Conservation (phyloP, 1,140 invertebrate genomes). For the Drosophila oshimai region DNA sequence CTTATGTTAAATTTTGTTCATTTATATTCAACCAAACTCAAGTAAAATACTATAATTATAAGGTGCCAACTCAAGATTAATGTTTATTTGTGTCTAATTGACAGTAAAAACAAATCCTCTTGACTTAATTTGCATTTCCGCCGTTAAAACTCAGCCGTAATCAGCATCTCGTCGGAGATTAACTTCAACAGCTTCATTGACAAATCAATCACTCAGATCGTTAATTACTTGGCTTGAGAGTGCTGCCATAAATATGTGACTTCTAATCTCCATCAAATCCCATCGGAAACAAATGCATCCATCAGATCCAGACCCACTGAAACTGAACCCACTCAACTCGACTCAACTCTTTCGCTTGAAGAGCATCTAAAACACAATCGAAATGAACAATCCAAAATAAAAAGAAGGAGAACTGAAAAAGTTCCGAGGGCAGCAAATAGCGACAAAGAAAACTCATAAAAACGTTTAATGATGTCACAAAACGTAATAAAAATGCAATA, state of each 20-base stretch:
- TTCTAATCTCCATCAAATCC: conserved; percentile 37
- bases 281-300: conserved; percentile 25
- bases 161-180: conserved; percentile 14
- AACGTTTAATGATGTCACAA: conserved; percentile 82
- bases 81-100: neutral
- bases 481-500: conserved; percentile 82
- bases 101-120: neutral
- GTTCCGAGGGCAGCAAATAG: conserved; percentile 62
- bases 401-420: conserved; percentile 46
- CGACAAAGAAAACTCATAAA: conserved; percentile 81
- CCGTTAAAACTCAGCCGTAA: neutral
- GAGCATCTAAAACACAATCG: conserved; percentile 45
- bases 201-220: conserved; percentile 38
- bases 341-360: conserved; percentile 22
- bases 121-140: conserved; percentile 20
- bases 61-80: neutral
- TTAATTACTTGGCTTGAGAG: conserved; percentile 17
- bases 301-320: conserved; percentile 13
- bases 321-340: conserved; percentile 29
- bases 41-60: neutral
- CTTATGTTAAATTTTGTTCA: no score
- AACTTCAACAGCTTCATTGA: conserved; percentile 29
- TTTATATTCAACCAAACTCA: neutral
- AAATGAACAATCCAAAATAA: conserved; percentile 17
- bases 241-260: conserved; percentile 34